A percentile compares a stretch with the other conserved stretches of the same genome.
phyloP scores from a whole-genome alignment of 1,140 invertebrate genomes.

The Euwallacea fornicatus region DNA sequence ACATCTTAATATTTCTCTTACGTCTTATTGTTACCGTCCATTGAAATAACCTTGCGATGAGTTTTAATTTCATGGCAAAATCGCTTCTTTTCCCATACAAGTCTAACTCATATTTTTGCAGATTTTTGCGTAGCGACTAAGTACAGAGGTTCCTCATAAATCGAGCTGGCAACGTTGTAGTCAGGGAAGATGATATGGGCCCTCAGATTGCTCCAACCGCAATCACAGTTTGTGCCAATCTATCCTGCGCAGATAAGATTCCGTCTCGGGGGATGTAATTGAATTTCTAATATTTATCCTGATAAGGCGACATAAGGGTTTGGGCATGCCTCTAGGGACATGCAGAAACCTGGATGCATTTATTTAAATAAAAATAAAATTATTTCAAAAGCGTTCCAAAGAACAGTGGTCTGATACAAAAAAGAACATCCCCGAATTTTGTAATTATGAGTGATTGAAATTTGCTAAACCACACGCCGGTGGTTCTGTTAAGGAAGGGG shows the following conservation, averaged over 20 bases:
- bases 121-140: too few species aligned
- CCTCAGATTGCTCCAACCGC: constrained; percentile 37
- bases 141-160: too few species aligned
- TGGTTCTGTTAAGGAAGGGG: constrained; percentile 12
- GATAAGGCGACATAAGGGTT: constrained; percentile 21
- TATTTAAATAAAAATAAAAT: constrained; percentile 1
- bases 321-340: not conserved
- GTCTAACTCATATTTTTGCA: too few species aligned
- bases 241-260: constrained; percentile 42
- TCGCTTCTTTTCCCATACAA: not conserved
- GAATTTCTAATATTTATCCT: constrained; percentile 43
- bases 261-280: constrained; percentile 39
- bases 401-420: not conserved
- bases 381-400: not conserved
- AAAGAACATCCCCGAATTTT: not conserved
- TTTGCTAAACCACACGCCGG: constrained; percentile 9
- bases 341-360: not conserved
- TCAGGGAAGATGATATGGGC: not conserved
- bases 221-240: constrained; percentile 42
- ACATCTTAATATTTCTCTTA: too few species aligned
- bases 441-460: constrained; percentile 23
- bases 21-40: too few species aligned
- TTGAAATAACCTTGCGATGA: too few species aligned
- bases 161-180: too few species aligned
- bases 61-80: not conserved